Conservation (phyloP, 2,113 vertebrate genomes). For the Nycticorax nycticorax region DNA sequence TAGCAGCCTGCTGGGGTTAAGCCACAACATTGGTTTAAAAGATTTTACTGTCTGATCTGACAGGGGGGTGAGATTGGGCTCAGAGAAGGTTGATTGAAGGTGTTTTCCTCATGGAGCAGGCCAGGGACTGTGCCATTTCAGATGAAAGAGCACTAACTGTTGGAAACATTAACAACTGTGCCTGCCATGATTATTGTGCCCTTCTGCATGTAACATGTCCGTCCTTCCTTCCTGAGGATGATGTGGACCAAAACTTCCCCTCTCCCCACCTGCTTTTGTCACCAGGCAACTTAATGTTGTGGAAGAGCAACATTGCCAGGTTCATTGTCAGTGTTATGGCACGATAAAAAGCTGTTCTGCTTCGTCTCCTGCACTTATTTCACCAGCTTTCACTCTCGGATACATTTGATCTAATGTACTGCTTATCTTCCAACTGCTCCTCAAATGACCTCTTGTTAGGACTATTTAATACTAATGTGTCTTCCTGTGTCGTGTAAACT, state of each 20-base stretch:
- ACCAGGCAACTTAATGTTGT: constrained; percentile 1
- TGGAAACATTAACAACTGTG: not conserved
- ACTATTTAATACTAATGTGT: constrained; percentile 58
- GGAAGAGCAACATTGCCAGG: not conserved
- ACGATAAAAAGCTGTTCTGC: not conserved
- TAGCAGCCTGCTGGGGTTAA: not conserved
- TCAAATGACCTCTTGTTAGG: constrained; percentile 68
- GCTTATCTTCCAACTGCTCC: constrained; percentile 59
- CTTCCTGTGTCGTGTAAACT: constrained; percentile 52
- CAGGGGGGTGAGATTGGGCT: not conserved
- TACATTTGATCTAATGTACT: constrained; percentile 47
- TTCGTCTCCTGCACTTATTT: constrained; percentile 10
- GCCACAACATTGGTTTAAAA: not conserved
- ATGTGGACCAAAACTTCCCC: not conserved
- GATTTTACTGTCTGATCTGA: not conserved
- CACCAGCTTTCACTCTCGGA: not conserved
- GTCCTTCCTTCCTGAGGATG: not conserved
- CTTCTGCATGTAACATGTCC: not conserved
- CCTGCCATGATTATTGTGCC: not conserved
- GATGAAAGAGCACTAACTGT: not conserved
- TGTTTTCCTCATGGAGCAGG: not conserved
- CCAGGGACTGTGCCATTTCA: not conserved
- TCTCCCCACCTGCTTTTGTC: constrained; percentile 12
- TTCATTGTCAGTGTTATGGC: not conserved
- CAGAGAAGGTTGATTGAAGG: not conserved